Evolutionary conservation across 2,113 vertebrate species (phyloP).

Genomic region (Diphyllodes magnificus): DNA sequence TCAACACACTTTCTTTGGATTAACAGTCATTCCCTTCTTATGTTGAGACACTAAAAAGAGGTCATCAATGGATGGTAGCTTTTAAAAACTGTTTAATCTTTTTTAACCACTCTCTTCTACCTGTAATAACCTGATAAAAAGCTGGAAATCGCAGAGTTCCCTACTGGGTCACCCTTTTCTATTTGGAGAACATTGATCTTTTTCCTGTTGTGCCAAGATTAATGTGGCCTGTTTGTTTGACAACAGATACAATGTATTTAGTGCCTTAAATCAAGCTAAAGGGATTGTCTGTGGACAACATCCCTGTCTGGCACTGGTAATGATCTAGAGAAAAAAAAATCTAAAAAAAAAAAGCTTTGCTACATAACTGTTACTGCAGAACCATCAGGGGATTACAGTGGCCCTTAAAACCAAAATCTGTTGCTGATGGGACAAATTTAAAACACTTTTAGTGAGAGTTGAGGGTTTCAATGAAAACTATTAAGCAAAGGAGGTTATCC

Average conservation of each 20-base stretch:
- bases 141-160: background rate
- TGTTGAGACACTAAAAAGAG: background rate
- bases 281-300: background rate
- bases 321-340: background rate
- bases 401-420: background rate
- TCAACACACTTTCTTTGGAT: background rate
- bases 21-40: background rate
- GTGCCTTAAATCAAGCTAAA: background rate
- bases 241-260: background rate
- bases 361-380: background rate
- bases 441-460: background rate
- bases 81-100: background rate
- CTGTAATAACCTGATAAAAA: constrained; percentile 21
- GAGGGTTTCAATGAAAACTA: background rate
- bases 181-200: constrained; percentile 29
- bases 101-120: background rate
- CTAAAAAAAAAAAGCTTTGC: background rate
- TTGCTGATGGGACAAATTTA: background rate
- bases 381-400: background rate
- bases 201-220: constrained; percentile 27
- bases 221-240: constrained; percentile 29
- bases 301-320: background rate
- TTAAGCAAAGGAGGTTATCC: background rate
- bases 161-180: background rate
- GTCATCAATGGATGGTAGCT: background rate